phyloP scores from a whole-genome alignment of 2,113 vertebrate species.

The Oostethus manadensis region DNA sequence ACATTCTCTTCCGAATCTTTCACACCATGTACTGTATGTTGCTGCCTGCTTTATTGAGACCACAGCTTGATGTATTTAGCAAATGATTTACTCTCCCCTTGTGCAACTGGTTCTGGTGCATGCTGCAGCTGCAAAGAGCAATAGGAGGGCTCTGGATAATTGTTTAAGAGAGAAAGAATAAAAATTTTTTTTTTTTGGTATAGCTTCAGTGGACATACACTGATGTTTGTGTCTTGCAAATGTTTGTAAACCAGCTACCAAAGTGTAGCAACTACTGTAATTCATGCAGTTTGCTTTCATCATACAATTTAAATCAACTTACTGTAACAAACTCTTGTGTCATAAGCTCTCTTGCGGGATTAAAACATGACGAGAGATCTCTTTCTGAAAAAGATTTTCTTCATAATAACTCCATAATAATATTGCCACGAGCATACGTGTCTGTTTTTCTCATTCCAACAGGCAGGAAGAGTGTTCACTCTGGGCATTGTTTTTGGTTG shows the following conservation, averaged over 20 bases:
- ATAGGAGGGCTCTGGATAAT: background rate
- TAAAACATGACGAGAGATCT: too few species aligned
- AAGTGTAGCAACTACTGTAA: background rate
- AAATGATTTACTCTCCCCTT: slow-evolving; percentile 4
- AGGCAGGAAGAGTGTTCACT: too few species aligned
- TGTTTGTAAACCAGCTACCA: background rate
- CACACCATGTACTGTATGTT: slow-evolving; percentile 12
- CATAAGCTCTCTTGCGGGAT: too few species aligned
- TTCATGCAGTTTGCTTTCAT: background rate
- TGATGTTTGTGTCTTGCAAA: too few species aligned
- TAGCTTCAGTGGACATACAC: too few species aligned
- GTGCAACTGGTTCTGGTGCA: background rate
- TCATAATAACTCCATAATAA: too few species aligned
- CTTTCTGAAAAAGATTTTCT: too few species aligned
- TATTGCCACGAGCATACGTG: too few species aligned
- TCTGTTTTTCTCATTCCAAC: too few species aligned
- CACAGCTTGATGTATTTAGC: slow-evolving; percentile 23
- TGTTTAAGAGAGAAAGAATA: background rate
- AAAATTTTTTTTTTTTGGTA: too few species aligned
- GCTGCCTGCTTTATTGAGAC: slow-evolving; percentile 28
- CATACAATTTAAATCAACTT: background rate
- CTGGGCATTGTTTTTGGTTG: too few species aligned
- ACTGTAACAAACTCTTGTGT: background rate
- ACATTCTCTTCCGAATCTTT: slow-evolving; percentile 41
- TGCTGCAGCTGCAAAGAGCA: background rate